These are phyloP conservation scores for Coenonympha arcania DNA, from an alignment of 2,888 invertebrate species.

Conservation along the genomic window DNA sequence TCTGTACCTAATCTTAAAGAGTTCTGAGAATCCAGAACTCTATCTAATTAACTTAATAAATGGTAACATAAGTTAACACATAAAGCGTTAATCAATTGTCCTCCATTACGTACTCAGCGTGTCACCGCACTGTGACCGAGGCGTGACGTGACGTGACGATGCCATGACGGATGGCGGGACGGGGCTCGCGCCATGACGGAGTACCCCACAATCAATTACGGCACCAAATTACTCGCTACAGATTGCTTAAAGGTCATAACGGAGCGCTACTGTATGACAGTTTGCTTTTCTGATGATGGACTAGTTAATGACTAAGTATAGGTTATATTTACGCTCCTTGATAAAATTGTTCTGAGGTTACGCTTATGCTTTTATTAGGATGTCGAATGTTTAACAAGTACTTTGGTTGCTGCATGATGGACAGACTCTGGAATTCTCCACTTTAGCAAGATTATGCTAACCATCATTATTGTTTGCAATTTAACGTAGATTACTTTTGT, in stretches of 20 bases:
- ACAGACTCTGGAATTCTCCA: too few relatives aligned
- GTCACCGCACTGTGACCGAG: slow-evolving; percentile 21
- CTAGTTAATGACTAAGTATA: background rate
- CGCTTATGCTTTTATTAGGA: too few relatives aligned
- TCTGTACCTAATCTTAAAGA: too few relatives aligned
- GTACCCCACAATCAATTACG: slow-evolving; percentile 41
- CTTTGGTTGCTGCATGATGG: too few relatives aligned
- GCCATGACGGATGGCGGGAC: slow-evolving; percentile 46
- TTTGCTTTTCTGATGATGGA: background rate
- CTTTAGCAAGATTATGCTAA: too few relatives aligned
- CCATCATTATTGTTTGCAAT: too few relatives aligned
- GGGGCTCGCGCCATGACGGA: slow-evolving; percentile 43
- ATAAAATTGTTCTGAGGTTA: too few relatives aligned
- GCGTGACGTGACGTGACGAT: slow-evolving; percentile 38
- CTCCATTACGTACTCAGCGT: slow-evolving; percentile 22
- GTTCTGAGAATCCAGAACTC: too few relatives aligned
- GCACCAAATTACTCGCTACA: slow-evolving; percentile 13
- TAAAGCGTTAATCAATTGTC: slow-evolving; percentile 22
- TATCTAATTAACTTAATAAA: background rate
- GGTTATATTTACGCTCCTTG: too few relatives aligned
- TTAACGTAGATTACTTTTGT: too few relatives aligned
- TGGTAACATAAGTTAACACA: slow-evolving; percentile 1
- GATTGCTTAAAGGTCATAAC: background rate
- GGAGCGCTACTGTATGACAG: background rate
- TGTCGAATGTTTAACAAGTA: too few relatives aligned